phyloP scores from a whole-genome alignment of 2,113 vertebrate genomes.

The Psilopsiagon aymara region DNA sequence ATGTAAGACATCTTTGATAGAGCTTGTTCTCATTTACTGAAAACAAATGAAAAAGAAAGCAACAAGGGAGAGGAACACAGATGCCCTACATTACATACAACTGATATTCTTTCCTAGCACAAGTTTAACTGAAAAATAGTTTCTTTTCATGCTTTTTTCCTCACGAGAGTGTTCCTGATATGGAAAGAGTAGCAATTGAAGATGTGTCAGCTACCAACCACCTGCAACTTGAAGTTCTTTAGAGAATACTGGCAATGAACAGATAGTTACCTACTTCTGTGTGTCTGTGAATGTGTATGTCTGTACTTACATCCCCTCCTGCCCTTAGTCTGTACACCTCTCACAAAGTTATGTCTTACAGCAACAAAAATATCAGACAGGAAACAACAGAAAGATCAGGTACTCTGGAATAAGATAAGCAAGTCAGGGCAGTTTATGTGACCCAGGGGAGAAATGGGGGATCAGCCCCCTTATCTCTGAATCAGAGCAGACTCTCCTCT shows the following conservation, averaged over 20 bases:
- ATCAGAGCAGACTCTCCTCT: not conserved
- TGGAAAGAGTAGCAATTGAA: not conserved
- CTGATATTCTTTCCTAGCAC: not conserved
- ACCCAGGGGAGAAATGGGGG: not conserved
- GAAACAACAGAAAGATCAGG: not conserved
- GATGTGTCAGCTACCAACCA: not conserved
- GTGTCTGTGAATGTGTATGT: not conserved
- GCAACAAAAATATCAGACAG: not conserved
- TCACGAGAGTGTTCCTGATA: not conserved
- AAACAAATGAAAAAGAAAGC: conserved; percentile 37
- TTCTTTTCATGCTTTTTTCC: not conserved
- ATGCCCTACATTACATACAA: not conserved
- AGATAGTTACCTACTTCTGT: not conserved
- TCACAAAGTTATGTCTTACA: not conserved
- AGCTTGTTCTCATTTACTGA: conserved; percentile 41
- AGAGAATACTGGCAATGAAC: not conserved
- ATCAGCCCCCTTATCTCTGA: not conserved
- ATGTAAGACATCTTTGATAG: conserved; percentile 22
- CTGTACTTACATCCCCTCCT: not conserved
- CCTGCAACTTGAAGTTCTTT: conserved; percentile 35
- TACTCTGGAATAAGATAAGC: not conserved
- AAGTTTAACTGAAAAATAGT: conserved; percentile 15
- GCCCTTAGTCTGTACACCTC: not conserved
- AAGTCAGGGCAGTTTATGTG: not conserved
- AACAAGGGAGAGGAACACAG: not conserved